Evolutionary conservation across 2,888 invertebrate species (phyloP).

Genomic region (Nephrotoma flavescens): DNA sequence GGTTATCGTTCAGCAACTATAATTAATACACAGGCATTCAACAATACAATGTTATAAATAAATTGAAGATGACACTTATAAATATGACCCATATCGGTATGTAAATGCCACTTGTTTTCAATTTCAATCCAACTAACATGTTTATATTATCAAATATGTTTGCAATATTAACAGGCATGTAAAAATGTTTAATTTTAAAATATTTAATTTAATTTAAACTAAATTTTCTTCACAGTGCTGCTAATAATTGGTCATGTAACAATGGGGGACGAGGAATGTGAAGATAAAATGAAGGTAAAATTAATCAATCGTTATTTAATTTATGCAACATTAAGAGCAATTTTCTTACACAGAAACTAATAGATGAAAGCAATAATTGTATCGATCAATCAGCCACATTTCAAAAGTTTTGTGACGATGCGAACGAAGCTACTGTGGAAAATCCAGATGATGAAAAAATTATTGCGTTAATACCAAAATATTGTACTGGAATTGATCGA

Average conservation of each 20-base stretch:
- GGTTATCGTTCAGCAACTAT: too few species aligned
- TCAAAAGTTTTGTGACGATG: neutral
- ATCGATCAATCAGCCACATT: neutral
- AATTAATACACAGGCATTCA: too few species aligned
- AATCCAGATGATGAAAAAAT: neutral
- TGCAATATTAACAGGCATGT: too few species aligned
- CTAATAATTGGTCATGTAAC: neutral
- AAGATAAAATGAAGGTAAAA: neutral
- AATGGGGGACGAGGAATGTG: neutral
- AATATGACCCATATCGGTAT: too few species aligned
- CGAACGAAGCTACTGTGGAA: neutral
- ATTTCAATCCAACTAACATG: too few species aligned
- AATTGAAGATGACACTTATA: too few species aligned
- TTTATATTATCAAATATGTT: too few species aligned
- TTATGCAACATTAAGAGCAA: neutral
- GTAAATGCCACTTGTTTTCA: too few species aligned
- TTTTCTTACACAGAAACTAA: neutral
- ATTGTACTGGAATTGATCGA: neutral
- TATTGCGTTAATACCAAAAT: neutral
- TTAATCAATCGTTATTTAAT: neutral
- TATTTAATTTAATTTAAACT: too few species aligned
- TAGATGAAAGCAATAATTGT: neutral
- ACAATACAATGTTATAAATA: too few species aligned
- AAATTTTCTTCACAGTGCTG: neutral
- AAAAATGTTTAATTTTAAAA: too few species aligned